Base-by-base conservation (phyloP, 2,797 vertebrate species). In the Tokudaia tokunoshimensis region DNA sequence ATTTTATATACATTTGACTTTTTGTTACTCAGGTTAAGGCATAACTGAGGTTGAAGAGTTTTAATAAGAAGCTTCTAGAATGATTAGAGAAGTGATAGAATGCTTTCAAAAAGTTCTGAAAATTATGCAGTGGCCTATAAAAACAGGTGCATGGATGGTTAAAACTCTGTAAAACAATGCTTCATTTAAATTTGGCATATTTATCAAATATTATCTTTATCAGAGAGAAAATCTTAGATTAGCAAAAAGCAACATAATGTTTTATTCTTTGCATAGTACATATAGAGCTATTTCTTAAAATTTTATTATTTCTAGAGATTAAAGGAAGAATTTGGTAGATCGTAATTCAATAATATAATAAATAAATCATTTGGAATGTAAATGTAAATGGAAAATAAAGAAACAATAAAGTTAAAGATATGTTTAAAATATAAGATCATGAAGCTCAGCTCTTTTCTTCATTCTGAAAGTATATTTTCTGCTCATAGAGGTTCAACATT, bases 181-280 rank as follows among this genome's bases (percentile, higher is more conserved):
- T 34, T 52, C 31, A 79, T 82, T 88, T 89, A 86, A 85, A 94
- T 61, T 74, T 90, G 31, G 10, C 50, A 13, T 37, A 24, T 87
- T 93, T 94, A 44, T 82, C 65, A 89, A 89, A 89, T 74, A 2
- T 4, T 89, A 6, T 57, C 63, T 57, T 81, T 86, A 80, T 79
- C 20, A 79, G 47, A 79, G 78, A 79, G 20, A 47, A 59, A 85
- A 9, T 57, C 84, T 93, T 80, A 70, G 91, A 87, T 31, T 74
- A 89, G 10, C n/a, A 63, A 67, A 91, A 90, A 92, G 15, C 80
- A 34, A 76, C 92, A 88, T 3, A 82, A 44, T 55, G 47, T 84
- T 92, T 97, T 91, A 86, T 15, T 83, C 8, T 91, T 14, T 88
- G 8, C 20, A n/a, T 72, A 85, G 61, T 94, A 91, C 72, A 75